Base-by-base conservation (phyloP, 2,113 vertebrate genomes). In the Platysteira castanea region DNA sequence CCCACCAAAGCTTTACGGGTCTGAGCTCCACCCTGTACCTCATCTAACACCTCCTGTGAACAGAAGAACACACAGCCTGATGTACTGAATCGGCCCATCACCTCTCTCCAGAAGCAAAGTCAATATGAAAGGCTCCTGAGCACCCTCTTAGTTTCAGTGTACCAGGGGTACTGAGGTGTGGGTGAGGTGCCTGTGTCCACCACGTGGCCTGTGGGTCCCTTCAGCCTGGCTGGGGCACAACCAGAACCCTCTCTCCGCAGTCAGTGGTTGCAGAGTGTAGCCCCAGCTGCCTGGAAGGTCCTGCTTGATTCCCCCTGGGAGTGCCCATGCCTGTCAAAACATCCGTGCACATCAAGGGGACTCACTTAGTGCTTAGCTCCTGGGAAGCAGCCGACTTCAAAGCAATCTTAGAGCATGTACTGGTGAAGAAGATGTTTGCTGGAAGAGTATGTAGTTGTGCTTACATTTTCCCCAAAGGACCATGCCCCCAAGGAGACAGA, bases 181-280 rank as follows among this genome's bases (percentile, higher is more conserved):
- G 13, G 15, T 65, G 1, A 67, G 15, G 10, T 53, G 22, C 37
- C 19, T 19, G 9, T 54, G 37, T 11, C 23, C 21, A 49, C 20
- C 31, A 18, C 3, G 2, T 42, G 31, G 15, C 11, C 52, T 33
- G 7, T 2, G 22, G 41, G 23, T 28, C 13, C 28, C 46, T n/a
- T 37, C 47, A 92, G 41, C 15, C 41, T 69, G 57, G 3, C 20
- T 31, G 15, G 15, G 6, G 44, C 39, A 93, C 28, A 79, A 4
- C 7, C 65, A 91, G 27, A 3, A 23, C 28, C 35, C n/a, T 60
- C 22, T 59, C 10, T 87, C 35, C 1, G 0, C 33, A 42, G n/a
- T 42, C 3, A 2, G 21, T 0, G 1, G 9, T 30, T 63, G 39
- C 7, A 11, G 35, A 78, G 14, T 3, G 0, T 3, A 70, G 67